Percentiles rank a stretch among this genome's conserved stretches.
Evolutionary conservation across 2,888 invertebrate genomes (phyloP).

Genomic region (Philereme transversata): DNA sequence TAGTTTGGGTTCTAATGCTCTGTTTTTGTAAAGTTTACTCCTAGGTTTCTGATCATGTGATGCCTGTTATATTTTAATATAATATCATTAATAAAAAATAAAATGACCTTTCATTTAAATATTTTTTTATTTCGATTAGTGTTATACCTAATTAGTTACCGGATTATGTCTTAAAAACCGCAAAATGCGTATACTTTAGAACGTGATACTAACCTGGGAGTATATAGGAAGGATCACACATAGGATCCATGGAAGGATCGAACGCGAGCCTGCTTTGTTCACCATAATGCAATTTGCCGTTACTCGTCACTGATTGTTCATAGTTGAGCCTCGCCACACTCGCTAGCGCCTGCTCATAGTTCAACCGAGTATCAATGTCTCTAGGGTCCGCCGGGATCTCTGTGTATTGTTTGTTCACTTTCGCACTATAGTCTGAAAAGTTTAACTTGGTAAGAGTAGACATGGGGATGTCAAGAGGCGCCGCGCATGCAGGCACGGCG

Average conservation of each 20-base stretch:
- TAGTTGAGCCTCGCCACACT: slow-evolving; percentile 69
- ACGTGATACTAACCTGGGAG: slow-evolving; percentile 60
- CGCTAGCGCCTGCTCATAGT: slow-evolving; percentile 70
- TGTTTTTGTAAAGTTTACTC: no score
- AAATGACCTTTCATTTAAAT: no score
- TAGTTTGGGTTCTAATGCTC: no score
- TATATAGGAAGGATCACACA: slow-evolving; percentile 69
- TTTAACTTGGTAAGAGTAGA: slow-evolving; percentile 74
- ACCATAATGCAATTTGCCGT: slow-evolving; percentile 65
- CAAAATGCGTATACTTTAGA: no score
- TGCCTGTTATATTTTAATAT: no score
- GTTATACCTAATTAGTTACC: no score
- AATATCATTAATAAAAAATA: no score
- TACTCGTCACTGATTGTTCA: slow-evolving; percentile 65
- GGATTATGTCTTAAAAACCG: no score
- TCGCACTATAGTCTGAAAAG: slow-evolving; percentile 79
- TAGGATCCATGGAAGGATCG: slow-evolving; percentile 65
- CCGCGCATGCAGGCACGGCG: slow-evolving; percentile 85
- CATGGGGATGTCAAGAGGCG: slow-evolving; percentile 74
- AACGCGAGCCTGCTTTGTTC: slow-evolving; percentile 72
- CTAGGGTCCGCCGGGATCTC: slow-evolving; percentile 58
- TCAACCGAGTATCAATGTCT: slow-evolving; percentile 62
- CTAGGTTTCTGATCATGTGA: no score
- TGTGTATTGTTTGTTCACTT: slow-evolving; percentile 71
- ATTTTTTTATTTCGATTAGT: no score